Evolutionary conservation across 2,113 vertebrate species (phyloP), one percentile per base, ranked within the genome.

Genomic region (Morone saxatilis): DNA sequence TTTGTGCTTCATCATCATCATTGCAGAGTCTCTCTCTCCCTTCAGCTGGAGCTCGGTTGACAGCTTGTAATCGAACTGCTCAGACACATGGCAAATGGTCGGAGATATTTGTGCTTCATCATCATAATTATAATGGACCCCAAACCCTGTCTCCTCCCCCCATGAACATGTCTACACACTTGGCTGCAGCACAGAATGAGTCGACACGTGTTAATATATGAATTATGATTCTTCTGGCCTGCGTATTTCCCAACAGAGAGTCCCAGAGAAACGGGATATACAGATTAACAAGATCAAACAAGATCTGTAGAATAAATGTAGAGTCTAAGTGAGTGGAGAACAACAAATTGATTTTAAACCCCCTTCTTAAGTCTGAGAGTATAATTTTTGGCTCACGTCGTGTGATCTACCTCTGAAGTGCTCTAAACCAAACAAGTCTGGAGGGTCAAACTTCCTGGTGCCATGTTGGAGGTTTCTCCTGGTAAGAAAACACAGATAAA

Each of bases 1-100:
- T 92, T 92, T 89, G 80, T 81, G 91, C 91, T 65, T 86, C 83
- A 91, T 90, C 89, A 92, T 92, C 86, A 85, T 76, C 45, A 38
- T 65, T 53, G 60, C 56, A 38, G 73, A 41, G 51, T 41, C 48
- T 76, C 74, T 45, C 67, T 56, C 47, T 63, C 71, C 11, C 19
- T 85, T 84, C 81, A 83, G 87, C 83, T 86, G 71, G 84, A 86
- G 81, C 63, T 67, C 19, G 40, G 76, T 38, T 86, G 86, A 83
- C 83, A 89, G 85, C 67, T 85, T 85, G 81, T 88, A 87, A 83
- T 81, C 71, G n/a, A 82, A 89, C 81, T 73, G 69, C 80, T 76
- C 71, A 68, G 72, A 81, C 83, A 85, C 48, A 69, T 31, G 14
- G 80, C 90, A 91, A 89, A 89, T 88, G 88, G 78, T 59, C 3